Evolutionary conservation across 2,113 vertebrate genomes (phyloP).

Genomic region (Tychaedon coryphoeus): DNA sequence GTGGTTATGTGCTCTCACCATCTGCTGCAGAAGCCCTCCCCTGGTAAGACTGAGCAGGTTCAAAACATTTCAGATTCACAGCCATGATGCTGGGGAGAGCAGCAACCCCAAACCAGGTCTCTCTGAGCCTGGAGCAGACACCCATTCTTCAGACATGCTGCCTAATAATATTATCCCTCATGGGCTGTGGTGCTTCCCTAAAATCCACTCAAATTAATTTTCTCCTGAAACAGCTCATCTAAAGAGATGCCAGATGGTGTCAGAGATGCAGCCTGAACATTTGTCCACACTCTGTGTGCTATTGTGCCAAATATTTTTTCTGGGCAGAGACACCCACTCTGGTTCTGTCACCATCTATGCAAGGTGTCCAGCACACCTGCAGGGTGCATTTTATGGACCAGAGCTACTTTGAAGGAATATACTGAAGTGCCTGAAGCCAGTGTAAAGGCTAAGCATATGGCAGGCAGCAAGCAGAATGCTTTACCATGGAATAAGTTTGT

Average conservation of each 20-base stretch:
- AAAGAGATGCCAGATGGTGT: background rate
- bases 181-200: background rate
- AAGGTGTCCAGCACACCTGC: background rate
- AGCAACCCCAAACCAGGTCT: background rate
- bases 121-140: background rate
- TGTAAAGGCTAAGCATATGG: rapidly evolving
- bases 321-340: background rate
- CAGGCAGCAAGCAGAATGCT: rapidly evolving
- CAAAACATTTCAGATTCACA: background rate
- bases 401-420: background rate
- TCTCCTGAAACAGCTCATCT: background rate
- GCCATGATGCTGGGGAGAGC: rapidly evolving
- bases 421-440: background rate
- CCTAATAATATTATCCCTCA: background rate
- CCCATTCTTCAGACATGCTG: rapidly evolving
- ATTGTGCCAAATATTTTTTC: rapidly evolving
- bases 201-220: background rate
- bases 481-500: rapidly evolving
- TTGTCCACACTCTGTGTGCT: rapidly evolving
- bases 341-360: background rate
- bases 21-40: background rate
- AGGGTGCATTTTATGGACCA: background rate
- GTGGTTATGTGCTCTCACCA: background rate
- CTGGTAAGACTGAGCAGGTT: background rate
- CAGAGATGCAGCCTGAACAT: background rate